Evolutionary conservation across 2,113 vertebrate species (phyloP).

Genomic region (Scomber scombrus): DNA sequence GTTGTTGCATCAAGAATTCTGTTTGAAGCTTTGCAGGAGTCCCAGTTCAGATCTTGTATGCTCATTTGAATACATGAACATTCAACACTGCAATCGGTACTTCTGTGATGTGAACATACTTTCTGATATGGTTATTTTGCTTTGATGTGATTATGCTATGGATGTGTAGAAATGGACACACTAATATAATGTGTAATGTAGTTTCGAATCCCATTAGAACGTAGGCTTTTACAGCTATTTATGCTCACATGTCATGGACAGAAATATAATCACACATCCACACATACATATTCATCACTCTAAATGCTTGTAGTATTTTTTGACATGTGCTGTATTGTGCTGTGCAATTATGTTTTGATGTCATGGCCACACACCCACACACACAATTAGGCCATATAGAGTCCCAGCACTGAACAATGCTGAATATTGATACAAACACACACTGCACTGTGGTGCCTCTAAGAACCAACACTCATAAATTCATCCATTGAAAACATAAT

Average conservation of each 20-base stretch:
- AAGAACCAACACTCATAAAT: neutral
- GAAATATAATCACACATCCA: neutral
- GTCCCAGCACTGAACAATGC: neutral
- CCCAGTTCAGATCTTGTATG: neutral
- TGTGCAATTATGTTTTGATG: conserved; percentile 21
- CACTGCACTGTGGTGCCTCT: neutral
- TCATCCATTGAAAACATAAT: conserved; percentile 11
- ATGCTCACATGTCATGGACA: neutral
- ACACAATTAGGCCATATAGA: neutral
- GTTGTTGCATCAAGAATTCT: conserved; percentile 20
- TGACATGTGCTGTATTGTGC: neutral
- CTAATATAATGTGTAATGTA: neutral
- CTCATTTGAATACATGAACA: neutral
- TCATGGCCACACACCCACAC: conserved; percentile 17
- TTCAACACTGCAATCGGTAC: neutral
- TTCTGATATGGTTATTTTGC: neutral
- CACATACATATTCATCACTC: neutral
- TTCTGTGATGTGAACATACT: conserved; percentile 9
- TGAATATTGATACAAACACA: conserved; percentile 3
- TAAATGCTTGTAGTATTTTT: conserved; percentile 8
- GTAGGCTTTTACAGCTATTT: neutral
- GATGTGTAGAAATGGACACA: neutral
- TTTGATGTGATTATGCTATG: conserved; percentile 8
- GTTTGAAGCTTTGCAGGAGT: conserved; percentile 29
- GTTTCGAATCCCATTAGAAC: neutral